phyloP scores from a whole-genome alignment of 2,888 invertebrate species.

The Noctua comes region DNA sequence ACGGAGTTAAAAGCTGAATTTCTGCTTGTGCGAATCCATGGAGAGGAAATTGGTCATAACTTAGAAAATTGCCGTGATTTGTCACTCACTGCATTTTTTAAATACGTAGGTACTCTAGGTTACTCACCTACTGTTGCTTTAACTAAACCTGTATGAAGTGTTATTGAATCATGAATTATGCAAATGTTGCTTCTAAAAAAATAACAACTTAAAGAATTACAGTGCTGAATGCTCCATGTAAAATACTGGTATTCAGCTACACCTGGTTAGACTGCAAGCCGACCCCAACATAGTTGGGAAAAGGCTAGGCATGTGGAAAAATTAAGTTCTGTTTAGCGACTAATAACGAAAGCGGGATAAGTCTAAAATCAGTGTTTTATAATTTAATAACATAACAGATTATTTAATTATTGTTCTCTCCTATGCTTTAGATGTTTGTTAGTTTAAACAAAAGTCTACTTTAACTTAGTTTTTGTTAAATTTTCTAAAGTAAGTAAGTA shows the following conservation, averaged over 20 bases:
- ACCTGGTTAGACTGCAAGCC: too few relatives aligned
- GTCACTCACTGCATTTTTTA: constrained; percentile 3
- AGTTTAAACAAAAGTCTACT: not conserved
- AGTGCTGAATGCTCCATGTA: not conserved
- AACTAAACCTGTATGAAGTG: not conserved
- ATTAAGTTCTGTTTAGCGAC: too few relatives aligned
- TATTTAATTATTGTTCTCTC: not conserved
- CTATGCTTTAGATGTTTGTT: not conserved
- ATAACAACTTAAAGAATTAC: not conserved
- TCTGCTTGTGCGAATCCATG: not conserved
- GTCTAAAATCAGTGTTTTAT: constrained; percentile 1
- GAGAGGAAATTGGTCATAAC: constrained; percentile 27
- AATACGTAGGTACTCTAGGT: not conserved
- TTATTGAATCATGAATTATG: not conserved
- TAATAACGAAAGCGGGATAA: constrained; percentile 17
- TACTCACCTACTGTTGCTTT: constrained; percentile 6
- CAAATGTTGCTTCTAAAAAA: not conserved
- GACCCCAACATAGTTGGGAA: too few relatives aligned
- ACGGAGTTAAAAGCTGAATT: not conserved
- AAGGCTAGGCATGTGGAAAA: not conserved
- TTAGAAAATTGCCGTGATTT: constrained; percentile 39
- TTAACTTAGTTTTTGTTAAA: not conserved
- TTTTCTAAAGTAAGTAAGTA: constrained; percentile 7
- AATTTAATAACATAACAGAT: not conserved
- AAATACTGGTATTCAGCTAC: too few relatives aligned